phyloP scores from a whole-genome alignment of 2,797 vertebrate genomes.

The Crypturellus tataupa region DNA sequence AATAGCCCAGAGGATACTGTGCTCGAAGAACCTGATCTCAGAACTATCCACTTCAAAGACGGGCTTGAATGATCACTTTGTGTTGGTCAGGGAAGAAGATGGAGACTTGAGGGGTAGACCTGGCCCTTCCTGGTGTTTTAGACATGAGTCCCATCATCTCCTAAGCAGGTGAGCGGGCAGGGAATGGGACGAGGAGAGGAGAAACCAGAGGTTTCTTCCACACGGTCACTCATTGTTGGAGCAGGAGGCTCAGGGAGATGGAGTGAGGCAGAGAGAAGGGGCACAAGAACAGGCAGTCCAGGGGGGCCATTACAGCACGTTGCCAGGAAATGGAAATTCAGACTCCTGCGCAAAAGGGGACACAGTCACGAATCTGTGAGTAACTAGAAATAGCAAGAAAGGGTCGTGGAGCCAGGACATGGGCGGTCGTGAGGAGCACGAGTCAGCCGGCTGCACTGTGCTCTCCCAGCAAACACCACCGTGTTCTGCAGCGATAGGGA shows the following conservation, averaged over 20 bases:
- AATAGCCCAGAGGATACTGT: not conserved
- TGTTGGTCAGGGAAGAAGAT: not conserved
- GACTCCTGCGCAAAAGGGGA: not conserved
- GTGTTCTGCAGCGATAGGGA: not conserved
- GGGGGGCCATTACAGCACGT: not conserved
- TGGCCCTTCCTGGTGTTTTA: not conserved
- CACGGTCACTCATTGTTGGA: not conserved
- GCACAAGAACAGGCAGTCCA: not conserved
- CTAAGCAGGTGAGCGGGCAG: not conserved
- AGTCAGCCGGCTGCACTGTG: not conserved
- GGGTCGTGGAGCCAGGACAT: not conserved
- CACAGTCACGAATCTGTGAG: not conserved
- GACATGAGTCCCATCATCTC: not conserved
- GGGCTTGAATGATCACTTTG: not conserved
- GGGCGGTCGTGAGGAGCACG: accelerated
- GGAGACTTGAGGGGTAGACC: not conserved
- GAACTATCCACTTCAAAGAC: not conserved
- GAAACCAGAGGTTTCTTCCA: not conserved
- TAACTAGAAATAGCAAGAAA: not conserved
- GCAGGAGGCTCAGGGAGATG: not conserved
- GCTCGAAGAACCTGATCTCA: not conserved
- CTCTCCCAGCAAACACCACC: not conserved
- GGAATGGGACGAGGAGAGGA: not conserved
- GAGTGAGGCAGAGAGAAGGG: accelerated
- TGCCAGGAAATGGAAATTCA: not conserved